These are phyloP conservation scores for Dinoponera quadriceps DNA, from an alignment of 1,140 invertebrate genomes.

Conservation along the genomic window DNA sequence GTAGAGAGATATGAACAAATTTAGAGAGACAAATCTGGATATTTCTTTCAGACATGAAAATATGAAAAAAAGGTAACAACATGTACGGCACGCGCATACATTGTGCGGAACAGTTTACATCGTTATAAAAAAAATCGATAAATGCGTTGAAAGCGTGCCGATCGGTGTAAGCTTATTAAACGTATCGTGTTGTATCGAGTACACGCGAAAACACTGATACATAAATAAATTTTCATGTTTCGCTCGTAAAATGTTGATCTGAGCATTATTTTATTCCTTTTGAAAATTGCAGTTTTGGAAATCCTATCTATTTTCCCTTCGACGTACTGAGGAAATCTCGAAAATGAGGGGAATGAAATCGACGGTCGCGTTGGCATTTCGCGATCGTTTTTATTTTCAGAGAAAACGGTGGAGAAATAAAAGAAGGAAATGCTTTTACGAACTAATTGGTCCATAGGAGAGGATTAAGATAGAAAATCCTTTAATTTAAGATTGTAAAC, in stretches of 20 bases:
- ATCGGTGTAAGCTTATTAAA: too few species aligned
- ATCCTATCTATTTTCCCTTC: too few species aligned
- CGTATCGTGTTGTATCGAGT: too few species aligned
- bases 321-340: too few species aligned
- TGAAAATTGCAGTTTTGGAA: background rate
- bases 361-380: background rate
- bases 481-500: conserved; percentile 41
- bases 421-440: background rate
- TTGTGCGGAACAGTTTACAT: background rate
- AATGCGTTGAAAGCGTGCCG: too few species aligned
- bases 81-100: background rate
- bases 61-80: background rate
- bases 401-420: background rate
- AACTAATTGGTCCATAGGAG: background rate
- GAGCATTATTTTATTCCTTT: background rate
- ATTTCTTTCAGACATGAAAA: background rate
- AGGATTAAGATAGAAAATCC: conserved; percentile 9
- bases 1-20: background rate
- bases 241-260: background rate
- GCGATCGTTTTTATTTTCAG: background rate
- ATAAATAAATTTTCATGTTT: too few species aligned
- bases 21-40: background rate
- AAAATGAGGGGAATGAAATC: too few species aligned
- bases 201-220: too few species aligned
- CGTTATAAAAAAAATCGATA: background rate